phyloP scores from a whole-genome alignment of 2,113 vertebrate genomes.

The Strix uralensis region DNA sequence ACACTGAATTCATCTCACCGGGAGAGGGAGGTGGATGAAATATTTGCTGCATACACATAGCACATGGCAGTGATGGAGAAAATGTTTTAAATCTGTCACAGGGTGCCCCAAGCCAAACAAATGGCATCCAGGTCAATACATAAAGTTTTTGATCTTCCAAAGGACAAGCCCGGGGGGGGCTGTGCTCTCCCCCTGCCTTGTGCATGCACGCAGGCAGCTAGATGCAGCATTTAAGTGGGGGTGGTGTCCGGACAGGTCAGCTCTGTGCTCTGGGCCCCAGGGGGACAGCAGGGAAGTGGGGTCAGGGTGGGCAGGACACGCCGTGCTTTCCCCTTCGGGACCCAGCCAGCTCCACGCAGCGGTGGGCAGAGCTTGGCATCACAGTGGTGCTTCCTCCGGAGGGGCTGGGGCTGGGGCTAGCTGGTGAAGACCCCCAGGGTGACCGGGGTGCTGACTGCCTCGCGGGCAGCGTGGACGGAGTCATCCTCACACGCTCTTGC shows the following conservation, averaged over 20 bases:
- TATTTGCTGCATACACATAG: background rate
- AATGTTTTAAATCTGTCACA: background rate
- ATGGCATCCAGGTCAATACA: background rate
- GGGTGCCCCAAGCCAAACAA: background rate
- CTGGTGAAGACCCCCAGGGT: too few relatives aligned
- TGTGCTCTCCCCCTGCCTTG: background rate
- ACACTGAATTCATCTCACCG: background rate
- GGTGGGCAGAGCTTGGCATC: background rate
- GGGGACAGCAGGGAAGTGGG: fast-evolving
- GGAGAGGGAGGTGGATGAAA: background rate
- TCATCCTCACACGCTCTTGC: fast-evolving
- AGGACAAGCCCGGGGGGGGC: background rate
- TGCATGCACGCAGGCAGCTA: background rate
- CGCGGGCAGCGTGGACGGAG: fast-evolving
- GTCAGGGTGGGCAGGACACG: background rate
- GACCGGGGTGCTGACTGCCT: background rate
- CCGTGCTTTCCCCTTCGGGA: too few relatives aligned
- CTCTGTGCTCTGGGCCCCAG: background rate
- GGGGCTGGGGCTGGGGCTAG: background rate
- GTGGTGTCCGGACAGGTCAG: background rate
- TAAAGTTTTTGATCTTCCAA: background rate
- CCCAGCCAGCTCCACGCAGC: background rate
- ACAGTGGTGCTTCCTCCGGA: fast-evolving
- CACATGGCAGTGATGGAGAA: background rate
- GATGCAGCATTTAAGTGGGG: fast-evolving